Percentiles rank a stretch among this genome's conserved stretches.
These are phyloP conservation scores for Otis tarda DNA, from an alignment of 2,113 vertebrate genomes.

Conservation along the genomic window DNA sequence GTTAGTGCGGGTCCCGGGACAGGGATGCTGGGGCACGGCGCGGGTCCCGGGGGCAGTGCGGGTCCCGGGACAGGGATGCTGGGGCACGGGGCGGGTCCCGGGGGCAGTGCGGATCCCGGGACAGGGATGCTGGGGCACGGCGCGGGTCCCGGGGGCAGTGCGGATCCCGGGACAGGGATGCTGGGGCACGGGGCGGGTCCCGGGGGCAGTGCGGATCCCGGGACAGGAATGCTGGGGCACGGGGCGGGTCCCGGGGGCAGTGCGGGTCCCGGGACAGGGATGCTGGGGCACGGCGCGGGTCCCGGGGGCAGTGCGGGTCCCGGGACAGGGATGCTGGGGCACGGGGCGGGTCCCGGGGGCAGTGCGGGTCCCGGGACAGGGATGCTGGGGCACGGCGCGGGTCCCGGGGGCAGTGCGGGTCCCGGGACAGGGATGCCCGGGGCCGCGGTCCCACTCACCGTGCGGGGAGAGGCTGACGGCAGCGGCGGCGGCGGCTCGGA, in stretches of 20 bases:
- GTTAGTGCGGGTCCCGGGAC: too few species aligned
- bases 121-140: neutral
- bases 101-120: neutral
- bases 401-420: neutral
- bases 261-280: too few species aligned
- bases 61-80: neutral
- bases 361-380: neutral
- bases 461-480: slow-evolving; percentile 80
- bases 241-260: too few species aligned
- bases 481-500: slow-evolving; percentile 65
- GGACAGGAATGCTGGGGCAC: too few species aligned
- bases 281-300: too few species aligned
- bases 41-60: too few species aligned
- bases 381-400: neutral
- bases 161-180: neutral
- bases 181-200: neutral
- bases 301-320: too few species aligned
- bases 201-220: too few species aligned
- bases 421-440: neutral
- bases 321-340: too few species aligned
- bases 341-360: too few species aligned
- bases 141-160: neutral
- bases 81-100: neutral
- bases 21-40: too few species aligned
- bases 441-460: slow-evolving; percentile 70